Conservation (phyloP, 2,888 invertebrate species). For the Drosophila rellima region DNA sequence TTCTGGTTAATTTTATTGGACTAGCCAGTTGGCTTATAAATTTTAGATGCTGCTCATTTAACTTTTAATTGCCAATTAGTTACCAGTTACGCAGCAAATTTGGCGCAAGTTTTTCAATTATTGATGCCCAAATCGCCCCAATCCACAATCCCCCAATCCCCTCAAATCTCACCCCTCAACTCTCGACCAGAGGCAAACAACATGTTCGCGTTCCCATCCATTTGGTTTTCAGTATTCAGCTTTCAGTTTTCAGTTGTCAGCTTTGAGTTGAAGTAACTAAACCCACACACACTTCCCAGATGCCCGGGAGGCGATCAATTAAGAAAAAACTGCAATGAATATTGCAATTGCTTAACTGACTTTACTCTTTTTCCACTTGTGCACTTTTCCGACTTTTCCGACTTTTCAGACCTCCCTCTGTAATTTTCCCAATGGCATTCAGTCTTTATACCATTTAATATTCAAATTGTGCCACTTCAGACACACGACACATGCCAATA, state of each 20-base stretch:
- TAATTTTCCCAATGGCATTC: conserved; percentile 15
- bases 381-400: conserved; percentile 23
- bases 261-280: conserved; percentile 5
- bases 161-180: background rate
- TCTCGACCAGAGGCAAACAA: conserved; percentile 17
- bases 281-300: background rate
- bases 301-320: conserved; percentile 40
- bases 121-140: conserved; percentile 56
- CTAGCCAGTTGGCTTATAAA: conserved; percentile 46
- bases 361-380: conserved; percentile 21
- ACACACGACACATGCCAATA: conserved; percentile 33
- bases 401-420: conserved; percentile 16
- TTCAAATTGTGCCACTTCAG: conserved; percentile 44
- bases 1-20: conserved; percentile 15
- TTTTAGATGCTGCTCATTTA: conserved; percentile 59
- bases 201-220: conserved; percentile 45
- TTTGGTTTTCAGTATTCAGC: conserved; percentile 2
- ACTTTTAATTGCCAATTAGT: conserved; percentile 65
- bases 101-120: conserved; percentile 62
- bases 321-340: conserved; percentile 35
- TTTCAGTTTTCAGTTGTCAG: too few relatives aligned
- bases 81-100: conserved; percentile 58
- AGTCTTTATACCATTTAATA: conserved; percentile 32
- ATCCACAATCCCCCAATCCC: conserved; percentile 1
- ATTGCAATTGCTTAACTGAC: conserved; percentile 32